phyloP scores from a whole-genome alignment of 2,113 vertebrate genomes.

The Pagrus major region DNA sequence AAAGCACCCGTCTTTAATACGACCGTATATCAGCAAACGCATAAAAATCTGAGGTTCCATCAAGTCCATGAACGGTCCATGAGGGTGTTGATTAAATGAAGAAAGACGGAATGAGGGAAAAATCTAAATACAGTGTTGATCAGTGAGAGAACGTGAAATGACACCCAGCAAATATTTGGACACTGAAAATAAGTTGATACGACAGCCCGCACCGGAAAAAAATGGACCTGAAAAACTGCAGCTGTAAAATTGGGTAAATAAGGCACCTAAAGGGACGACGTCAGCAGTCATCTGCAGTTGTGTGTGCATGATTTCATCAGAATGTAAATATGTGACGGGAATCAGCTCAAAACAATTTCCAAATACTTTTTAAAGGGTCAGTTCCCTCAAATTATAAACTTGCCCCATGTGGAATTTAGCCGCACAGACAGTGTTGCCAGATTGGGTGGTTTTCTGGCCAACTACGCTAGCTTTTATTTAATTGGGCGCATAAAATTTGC shows the following conservation, averaged over 20 bases:
- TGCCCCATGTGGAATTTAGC: not conserved
- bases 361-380: not conserved
- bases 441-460: not conserved
- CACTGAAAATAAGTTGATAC: constrained; percentile 19
- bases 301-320: not conserved
- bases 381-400: not conserved
- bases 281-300: not conserved
- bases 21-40: constrained; percentile 64
- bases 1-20: constrained; percentile 75
- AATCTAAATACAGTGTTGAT: constrained; percentile 20
- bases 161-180: constrained; percentile 32
- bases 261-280: not conserved
- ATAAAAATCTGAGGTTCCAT: constrained; percentile 68
- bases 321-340: not conserved
- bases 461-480: not conserved
- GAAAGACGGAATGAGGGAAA: constrained; percentile 25
- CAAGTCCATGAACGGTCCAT: constrained; percentile 54
- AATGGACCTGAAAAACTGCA: not conserved
- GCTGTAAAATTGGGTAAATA: constrained; percentile 1
- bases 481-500: not conserved
- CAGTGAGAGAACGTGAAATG: constrained; percentile 30
- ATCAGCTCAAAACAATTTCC: not conserved
- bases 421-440: not conserved
- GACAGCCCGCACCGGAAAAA: constrained; percentile 2
- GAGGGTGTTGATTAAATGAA: constrained; percentile 59